phyloP scores from a whole-genome alignment of 2,113 vertebrate genomes.

The Anarrhichthys ocellatus region DNA sequence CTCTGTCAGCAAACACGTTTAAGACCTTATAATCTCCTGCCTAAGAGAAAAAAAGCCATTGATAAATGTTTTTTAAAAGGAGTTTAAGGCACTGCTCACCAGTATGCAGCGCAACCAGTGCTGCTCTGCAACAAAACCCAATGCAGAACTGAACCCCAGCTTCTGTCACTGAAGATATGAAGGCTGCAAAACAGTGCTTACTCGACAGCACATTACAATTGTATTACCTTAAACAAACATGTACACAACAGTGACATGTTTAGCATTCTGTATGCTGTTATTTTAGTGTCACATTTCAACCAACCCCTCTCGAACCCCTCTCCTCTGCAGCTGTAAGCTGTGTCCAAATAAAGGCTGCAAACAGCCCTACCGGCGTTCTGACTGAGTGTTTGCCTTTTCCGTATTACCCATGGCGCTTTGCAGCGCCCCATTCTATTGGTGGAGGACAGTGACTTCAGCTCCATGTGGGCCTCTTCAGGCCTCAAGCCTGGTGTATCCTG shows the following conservation, averaged over 20 bases:
- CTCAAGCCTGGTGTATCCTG: conserved; percentile 55
- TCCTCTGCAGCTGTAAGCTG: conserved; percentile 17
- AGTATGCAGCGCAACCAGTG: background rate
- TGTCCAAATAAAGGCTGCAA: conserved; percentile 82
- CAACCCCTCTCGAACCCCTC: background rate
- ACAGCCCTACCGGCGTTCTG: conserved; percentile 16
- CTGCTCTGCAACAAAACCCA: conserved; percentile 33
- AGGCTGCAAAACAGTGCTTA: background rate
- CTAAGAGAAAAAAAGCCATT: background rate
- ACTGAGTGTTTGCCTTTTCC: conserved; percentile 62
- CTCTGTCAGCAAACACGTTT: conserved; percentile 60
- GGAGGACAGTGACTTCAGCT: conserved; percentile 36
- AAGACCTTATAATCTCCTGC: conserved; percentile 36
- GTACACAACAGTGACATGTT: conserved; percentile 61
- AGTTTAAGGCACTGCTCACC: background rate
- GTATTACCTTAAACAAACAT: conserved; percentile 59
- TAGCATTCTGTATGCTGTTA: conserved; percentile 43
- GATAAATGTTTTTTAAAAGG: conserved; percentile 9
- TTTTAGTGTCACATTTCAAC: conserved; percentile 56
- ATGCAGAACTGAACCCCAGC: background rate
- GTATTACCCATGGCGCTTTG: conserved; percentile 72
- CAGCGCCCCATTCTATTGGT: conserved; percentile 17
- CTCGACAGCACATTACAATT: background rate
- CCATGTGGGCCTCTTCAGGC: conserved; percentile 57
- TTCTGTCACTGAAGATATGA: background rate